Evolutionary conservation across 2,113 vertebrate genomes (phyloP), one percentile per base, ranked within the genome.

Genomic region (Hiodon alosoides): DNA sequence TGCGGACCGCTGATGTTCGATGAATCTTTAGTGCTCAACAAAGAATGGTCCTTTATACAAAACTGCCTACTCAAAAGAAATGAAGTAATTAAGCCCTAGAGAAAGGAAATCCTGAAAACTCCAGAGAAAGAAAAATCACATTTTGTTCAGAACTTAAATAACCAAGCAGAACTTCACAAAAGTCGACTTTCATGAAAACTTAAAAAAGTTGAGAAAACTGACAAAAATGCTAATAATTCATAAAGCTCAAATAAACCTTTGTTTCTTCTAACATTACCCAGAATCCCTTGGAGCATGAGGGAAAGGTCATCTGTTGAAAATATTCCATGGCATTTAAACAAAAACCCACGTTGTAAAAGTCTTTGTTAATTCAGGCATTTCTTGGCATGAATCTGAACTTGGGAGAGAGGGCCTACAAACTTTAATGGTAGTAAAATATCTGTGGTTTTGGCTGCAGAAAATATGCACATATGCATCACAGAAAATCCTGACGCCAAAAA

Each of bases 261-360:
- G 83, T 87, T 83, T 78, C 73, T 64, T 59, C 71, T 17, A 60
- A 76, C 84, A 75, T 70, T 74, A 81, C 75, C 75, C 73, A 82
- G 76, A 31, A 85, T 60, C 71, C 71, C 72, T 72, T 68, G 70
- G 77, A 64, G 11, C 66, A 54, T 47, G 50, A 83, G 71, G 77
- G 77, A 89, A 89, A 88, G 83, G 88, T 86, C 88, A 86, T 61
- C 66, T 73, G 77, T 75, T 85, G 77, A 80, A 89, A 87, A 85
- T 87, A 86, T 85, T 84, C 78, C 50, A 69, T 82, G 84, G 81
- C 85, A 84, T 88, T 89, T 72, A 72, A 78, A 79, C 70, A 83
- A 67, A 64, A 54, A 67, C 74, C 81, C 76, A 85, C 83, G 72
- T 53, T 78, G 71, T 51, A 77, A 76, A 77, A 16, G n/a, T 52